Evolutionary conservation across 2,797 vertebrate genomes (phyloP), one percentile per base, ranked within the genome.

Genomic region (Aulostomus chinensis): DNA sequence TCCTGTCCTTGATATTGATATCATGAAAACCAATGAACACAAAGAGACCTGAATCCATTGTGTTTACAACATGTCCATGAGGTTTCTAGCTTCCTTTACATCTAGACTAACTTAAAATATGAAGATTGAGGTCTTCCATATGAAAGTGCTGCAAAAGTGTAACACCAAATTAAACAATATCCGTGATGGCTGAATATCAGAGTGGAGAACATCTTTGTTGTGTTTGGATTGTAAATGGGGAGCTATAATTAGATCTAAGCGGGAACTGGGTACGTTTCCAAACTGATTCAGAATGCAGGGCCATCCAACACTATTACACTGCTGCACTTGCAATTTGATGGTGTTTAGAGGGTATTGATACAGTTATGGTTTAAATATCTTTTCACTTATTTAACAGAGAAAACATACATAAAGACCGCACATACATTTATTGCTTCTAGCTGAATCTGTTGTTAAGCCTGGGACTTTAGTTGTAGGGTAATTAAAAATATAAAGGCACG

Each of bases 221-320:
- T 50, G 64, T 54, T 41, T 75, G 54, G 29, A 47, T 38, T 68
- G 35, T 61, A 51, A 64, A 73, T 56, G 20, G 15, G 13, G 50
- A 61, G 52, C 57, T 64, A 78, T 69, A 76, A 65, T 73, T 77
- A 78, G 61, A 78, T 49, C 49, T 60, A 37, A 51, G 28, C 48
- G 48, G 24, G 18, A 17, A 49, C 38, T 39, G 38, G 29, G 37
- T 51, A 32, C 29, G 29, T 58, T 63, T 67, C 30, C 35, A 55
- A 64, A 62, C 41, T 50, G 6, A 74, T 60, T 62, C 68, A 7
- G 15, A 50, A 68, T 58, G 48, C 57, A 69, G 58, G 10, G 40
- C 52, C 34, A 37, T 68, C 20, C 42, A 54, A 30, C 34, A 61
- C 43, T 38, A 29, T 17, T 40, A 12, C 22, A 46, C 22, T 22